Percentiles rank a stretch among this genome's conserved stretches.
Conservation (phyloP, 1,140 invertebrate species). For the Saccostrea glomerata region DNA sequence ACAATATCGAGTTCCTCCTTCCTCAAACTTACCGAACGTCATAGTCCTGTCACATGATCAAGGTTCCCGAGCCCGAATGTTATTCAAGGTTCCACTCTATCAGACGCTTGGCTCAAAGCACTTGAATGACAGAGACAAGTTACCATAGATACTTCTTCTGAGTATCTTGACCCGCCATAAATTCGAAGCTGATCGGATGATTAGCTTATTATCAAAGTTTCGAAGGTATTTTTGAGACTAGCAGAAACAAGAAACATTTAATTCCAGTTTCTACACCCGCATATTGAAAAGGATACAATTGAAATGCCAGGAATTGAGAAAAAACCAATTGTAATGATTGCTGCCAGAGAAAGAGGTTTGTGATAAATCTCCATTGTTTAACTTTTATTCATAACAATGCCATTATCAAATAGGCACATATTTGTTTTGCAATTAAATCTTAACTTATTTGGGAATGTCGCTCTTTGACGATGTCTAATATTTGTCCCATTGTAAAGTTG, state of each 20-base stretch:
- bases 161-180: constrained; percentile 1
- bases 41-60: constrained; percentile 7
- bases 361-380: neutral
- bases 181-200: neutral
- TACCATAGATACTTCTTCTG: neutral
- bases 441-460: no score
- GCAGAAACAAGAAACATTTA: no score
- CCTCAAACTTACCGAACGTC: neutral
- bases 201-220: no score
- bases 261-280: no score
- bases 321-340: constrained; percentile 40
- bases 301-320: neutral
- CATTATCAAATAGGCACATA: no score
- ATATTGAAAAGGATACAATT: no score
- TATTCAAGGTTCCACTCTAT: neutral
- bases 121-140: neutral
- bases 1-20: neutral
- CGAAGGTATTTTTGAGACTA: no score
- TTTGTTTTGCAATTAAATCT: no score
- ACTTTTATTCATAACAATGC: no score
- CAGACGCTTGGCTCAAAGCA: no score
- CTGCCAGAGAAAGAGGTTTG: constrained; percentile 54
- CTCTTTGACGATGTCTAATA: no score
- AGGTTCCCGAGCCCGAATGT: neutral
- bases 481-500: no score